Evolutionary conservation across 1,140 invertebrate species (phyloP).

Genomic region (Caenorhabditis remanei): DNA sequence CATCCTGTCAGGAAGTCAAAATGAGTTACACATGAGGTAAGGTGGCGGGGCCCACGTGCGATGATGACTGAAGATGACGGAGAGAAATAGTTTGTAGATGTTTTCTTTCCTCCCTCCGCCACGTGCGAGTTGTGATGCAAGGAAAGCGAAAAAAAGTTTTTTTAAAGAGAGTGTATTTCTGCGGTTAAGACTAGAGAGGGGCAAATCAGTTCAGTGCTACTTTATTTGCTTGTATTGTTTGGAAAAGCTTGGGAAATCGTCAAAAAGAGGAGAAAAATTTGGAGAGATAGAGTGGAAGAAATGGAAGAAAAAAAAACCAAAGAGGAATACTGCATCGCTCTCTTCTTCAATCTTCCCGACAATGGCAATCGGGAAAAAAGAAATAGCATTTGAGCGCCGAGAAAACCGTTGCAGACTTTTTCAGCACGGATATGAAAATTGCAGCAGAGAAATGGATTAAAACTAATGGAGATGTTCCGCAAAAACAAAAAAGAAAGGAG

Average conservation of each 20-base stretch:
- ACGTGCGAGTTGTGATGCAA: constrained; percentile 46
- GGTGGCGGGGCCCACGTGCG: constrained; percentile 3
- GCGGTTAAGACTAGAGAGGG: background rate
- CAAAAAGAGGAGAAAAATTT: background rate
- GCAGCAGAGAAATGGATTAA: background rate
- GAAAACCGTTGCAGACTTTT: background rate
- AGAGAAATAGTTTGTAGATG: constrained; percentile 36
- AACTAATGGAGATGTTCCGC: background rate
- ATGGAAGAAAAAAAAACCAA: constrained; percentile 37
- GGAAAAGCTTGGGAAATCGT: background rate
- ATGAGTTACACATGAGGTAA: constrained; percentile 30
- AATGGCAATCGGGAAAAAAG: background rate
- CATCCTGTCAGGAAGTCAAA: constrained; percentile 5
- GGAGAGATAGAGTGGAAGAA: constrained; percentile 19
- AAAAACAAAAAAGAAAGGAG: background rate
- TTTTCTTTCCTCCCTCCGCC: constrained; percentile 27
- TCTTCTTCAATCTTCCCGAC: background rate
- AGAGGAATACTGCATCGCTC: background rate
- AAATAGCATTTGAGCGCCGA: background rate
- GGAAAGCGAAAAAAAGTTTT: background rate
- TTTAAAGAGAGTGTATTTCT: background rate
- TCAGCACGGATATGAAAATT: background rate
- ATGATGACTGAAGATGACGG: constrained; percentile 40
- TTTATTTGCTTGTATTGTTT: constrained; percentile 45
- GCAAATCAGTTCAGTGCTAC: constrained; percentile 15